phyloP scores from a whole-genome alignment of 1,140 invertebrate genomes.

The Dreissena polymorpha region DNA sequence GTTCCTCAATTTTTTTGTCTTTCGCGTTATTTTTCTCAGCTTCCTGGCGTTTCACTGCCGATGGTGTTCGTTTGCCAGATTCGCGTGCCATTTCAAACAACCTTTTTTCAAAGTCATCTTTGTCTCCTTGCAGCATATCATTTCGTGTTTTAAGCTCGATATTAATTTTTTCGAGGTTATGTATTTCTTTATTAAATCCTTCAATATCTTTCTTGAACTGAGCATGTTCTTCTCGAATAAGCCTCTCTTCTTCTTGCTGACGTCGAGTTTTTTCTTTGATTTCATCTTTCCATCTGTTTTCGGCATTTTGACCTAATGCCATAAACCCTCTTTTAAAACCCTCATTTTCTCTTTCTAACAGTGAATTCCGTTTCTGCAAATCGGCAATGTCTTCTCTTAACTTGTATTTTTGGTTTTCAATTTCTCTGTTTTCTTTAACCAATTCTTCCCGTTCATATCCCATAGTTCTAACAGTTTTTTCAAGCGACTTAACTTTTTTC shows the following conservation, averaged over 20 bases:
- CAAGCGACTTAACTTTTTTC: constrained; percentile 39
- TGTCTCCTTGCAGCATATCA: constrained; percentile 39
- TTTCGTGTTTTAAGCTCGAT: constrained; percentile 41
- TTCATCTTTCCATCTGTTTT: constrained; percentile 43
- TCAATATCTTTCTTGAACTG: constrained; percentile 38
- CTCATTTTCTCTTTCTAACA: constrained; percentile 43
- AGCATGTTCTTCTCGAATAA: constrained; percentile 40
- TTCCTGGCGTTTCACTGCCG: constrained; percentile 15
- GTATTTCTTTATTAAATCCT: constrained; percentile 39
- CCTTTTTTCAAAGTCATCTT: constrained; percentile 44
- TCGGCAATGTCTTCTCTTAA: constrained; percentile 40
- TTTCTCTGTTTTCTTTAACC: constrained; percentile 33
- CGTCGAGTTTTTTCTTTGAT: constrained; percentile 44
- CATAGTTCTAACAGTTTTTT: constrained; percentile 37
- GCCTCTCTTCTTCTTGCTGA: constrained; percentile 46
- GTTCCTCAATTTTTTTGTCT: constrained; percentile 32
- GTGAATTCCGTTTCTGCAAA: constrained; percentile 25
- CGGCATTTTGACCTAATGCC: constrained; percentile 40
- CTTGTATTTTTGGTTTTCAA: constrained; percentile 46
- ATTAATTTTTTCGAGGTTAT: constrained; percentile 44
- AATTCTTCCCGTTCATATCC: constrained; percentile 53
- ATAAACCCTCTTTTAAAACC: constrained; percentile 49
- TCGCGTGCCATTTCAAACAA: constrained; percentile 38
- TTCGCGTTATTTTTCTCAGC: constrained; percentile 13
- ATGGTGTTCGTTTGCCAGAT: constrained; percentile 26